These are phyloP conservation scores for Nomada goodeniana DNA, from an alignment of 2,888 invertebrate species.

Conservation along the genomic window DNA sequence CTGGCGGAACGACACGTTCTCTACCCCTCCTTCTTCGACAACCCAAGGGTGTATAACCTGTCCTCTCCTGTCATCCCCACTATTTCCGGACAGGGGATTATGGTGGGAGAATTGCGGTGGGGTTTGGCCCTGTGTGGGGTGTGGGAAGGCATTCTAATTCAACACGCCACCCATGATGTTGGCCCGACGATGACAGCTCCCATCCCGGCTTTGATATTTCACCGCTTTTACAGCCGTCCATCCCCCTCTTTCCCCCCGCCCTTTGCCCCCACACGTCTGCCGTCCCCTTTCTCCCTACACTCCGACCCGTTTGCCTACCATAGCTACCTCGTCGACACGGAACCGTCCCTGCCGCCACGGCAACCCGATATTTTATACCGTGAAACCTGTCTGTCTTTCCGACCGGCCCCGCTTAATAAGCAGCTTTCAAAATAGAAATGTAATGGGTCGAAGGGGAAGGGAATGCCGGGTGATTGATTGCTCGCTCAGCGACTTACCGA, in stretches of 20 bases:
- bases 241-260: slow-evolving; percentile 46
- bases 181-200: slow-evolving; percentile 85
- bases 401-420: slow-evolving; percentile 83
- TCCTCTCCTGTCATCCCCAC: slow-evolving; percentile 80
- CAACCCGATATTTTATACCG: slow-evolving; percentile 84
- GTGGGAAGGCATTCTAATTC: slow-evolving; percentile 84
- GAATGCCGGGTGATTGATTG: slow-evolving; percentile 83
- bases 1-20: slow-evolving; percentile 59
- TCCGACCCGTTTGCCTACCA: slow-evolving; percentile 59
- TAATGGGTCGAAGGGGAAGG: slow-evolving; percentile 79
- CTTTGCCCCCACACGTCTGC: slow-evolving; percentile 39
- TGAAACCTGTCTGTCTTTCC: slow-evolving; percentile 84
- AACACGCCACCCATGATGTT: slow-evolving; percentile 85
- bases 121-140: slow-evolving; percentile 72
- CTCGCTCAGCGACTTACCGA: slow-evolving; percentile 84
- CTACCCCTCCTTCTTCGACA: slow-evolving; percentile 84
- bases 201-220: slow-evolving; percentile 85
- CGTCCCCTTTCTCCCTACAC: slow-evolving; percentile 39
- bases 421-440: slow-evolving; percentile 85
- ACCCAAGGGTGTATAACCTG: slow-evolving; percentile 80
- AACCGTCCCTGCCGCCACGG: slow-evolving; percentile 76
- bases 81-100: slow-evolving; percentile 59
- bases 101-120: slow-evolving; percentile 77
- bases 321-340: slow-evolving; percentile 73
- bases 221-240: slow-evolving; percentile 82